These are phyloP conservation scores for Phycodurus eques DNA, from an alignment of 2,113 vertebrate genomes.

Conservation along the genomic window DNA sequence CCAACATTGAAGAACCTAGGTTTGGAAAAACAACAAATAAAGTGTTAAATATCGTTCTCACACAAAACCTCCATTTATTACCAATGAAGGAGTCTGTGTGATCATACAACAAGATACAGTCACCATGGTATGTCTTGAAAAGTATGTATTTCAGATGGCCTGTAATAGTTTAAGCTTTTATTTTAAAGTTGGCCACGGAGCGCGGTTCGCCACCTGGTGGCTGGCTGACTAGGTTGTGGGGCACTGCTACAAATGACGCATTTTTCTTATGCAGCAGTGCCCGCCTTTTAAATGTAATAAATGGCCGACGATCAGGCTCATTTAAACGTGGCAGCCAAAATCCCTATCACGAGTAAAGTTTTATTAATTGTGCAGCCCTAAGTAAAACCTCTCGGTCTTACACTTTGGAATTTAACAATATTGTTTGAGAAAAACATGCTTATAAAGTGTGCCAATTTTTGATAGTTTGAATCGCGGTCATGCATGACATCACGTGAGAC, in stretches of 20 bases:
- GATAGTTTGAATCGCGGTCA: neutral
- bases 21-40: conserved; percentile 24
- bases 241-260: too few relatives aligned
- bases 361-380: neutral
- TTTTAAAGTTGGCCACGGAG: too few relatives aligned
- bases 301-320: too few relatives aligned
- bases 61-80: neutral
- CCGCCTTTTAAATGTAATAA: too few relatives aligned
- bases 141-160: neutral
- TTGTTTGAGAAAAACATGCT: neutral
- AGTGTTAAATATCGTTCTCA: conserved; percentile 3
- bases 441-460: neutral
- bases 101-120: neutral
- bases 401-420: neutral
- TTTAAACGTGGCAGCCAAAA: too few relatives aligned
- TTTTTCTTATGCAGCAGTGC: too few relatives aligned
- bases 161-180: neutral
- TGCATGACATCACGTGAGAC: too few relatives aligned
- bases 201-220: too few relatives aligned
- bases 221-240: too few relatives aligned
- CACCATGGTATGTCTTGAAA: neutral
- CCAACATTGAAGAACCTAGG: conserved; percentile 32
- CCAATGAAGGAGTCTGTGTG: neutral
- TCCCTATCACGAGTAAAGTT: too few relatives aligned
- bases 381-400: neutral